Percentiles rank a stretch among this genome's conserved stretches.
Evolutionary conservation across 2,888 invertebrate species (phyloP).

Genomic region (Eupelmus urozonus): DNA sequence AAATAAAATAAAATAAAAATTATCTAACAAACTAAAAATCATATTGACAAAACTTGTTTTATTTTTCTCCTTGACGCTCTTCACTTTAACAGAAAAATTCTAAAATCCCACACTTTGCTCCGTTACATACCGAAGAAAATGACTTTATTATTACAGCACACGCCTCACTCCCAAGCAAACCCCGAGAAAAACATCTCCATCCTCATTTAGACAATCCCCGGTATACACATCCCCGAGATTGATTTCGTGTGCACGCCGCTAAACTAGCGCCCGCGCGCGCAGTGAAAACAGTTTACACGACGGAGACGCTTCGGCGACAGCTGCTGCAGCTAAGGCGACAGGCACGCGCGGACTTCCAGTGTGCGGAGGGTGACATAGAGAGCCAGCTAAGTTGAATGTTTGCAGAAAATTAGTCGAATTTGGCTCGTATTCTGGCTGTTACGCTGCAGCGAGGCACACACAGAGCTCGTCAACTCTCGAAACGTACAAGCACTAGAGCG

Average conservation of each 20-base stretch:
- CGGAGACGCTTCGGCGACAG: background rate
- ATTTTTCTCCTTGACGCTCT: too few relatives aligned
- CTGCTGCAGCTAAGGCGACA: slow-evolving; percentile 1
- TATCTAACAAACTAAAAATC: too few relatives aligned
- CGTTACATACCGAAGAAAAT: too few relatives aligned
- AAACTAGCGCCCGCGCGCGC: background rate
- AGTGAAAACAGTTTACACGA: slow-evolving; percentile 13
- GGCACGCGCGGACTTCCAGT: slow-evolving; percentile 3
- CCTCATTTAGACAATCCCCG: too few relatives aligned
- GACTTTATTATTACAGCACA: too few relatives aligned
- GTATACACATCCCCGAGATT: background rate
- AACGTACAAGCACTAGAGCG: slow-evolving; percentile 4
- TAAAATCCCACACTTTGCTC: too few relatives aligned
- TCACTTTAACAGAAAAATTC: too few relatives aligned
- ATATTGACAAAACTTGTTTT: too few relatives aligned
- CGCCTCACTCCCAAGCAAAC: too few relatives aligned
- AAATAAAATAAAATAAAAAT: too few relatives aligned
- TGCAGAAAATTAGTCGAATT: slow-evolving; percentile 62
- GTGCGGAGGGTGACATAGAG: slow-evolving; percentile 4
- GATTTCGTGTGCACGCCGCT: background rate
- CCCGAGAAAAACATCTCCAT: too few relatives aligned
- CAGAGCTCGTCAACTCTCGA: background rate
- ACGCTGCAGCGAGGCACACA: too few relatives aligned
- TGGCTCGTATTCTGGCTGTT: slow-evolving; percentile 49
- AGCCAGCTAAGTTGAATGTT: slow-evolving; percentile 61